Base-by-base conservation (phyloP, 53 echinoderm and acorn worm species). In the Echinarachnius parma region DNA sequence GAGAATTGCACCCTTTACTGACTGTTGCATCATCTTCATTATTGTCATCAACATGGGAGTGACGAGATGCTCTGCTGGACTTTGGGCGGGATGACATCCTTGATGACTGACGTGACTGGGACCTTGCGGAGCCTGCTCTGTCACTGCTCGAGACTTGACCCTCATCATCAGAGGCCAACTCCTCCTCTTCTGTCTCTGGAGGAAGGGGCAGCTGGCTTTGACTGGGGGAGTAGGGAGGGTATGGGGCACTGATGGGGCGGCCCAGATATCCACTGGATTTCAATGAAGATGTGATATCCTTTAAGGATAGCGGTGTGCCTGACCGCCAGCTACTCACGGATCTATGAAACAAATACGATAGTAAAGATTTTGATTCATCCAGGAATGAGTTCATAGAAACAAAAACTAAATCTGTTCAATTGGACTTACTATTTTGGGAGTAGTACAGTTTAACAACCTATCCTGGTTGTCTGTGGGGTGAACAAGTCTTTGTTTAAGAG, bases 221-320 rank as follows among this genome's bases (percentile, higher is more conserved):
- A 78, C 47, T 72, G 27, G 47, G 84, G 55, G 53, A 84, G 58
- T 64, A 64, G 60, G 84, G 84, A 8, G 89, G 87, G 65, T 84
- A 94, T 11, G 90, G 90, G 3, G 90, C 81, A 31, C 71, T 80
- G n/a, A 87, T 13, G 1, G 87, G 82, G 9, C 85, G 80, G 16
- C 95, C 95, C 2, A 95, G 80, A 57, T 90, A 95, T 2, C 86
- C 86, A 10, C 81, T 33, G n/a, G 81, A 81, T 28, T 82, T 95
- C 22, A 95, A 39, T 3, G 95, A 95, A 44, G 90, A 81, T 9
- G 95, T 84, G 16, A 95, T 75, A 50, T 78, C 71, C 36, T 75
- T 83, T 25, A 70, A 63, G 23, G 95, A 95, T 16, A 95, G 69
- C 11, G 93, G 77, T 0, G 93, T 86, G 52, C 78, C 77, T n/a